These are phyloP conservation scores for Buathra laborator DNA, from an alignment of 2,888 invertebrate species.

Conservation along the genomic window DNA sequence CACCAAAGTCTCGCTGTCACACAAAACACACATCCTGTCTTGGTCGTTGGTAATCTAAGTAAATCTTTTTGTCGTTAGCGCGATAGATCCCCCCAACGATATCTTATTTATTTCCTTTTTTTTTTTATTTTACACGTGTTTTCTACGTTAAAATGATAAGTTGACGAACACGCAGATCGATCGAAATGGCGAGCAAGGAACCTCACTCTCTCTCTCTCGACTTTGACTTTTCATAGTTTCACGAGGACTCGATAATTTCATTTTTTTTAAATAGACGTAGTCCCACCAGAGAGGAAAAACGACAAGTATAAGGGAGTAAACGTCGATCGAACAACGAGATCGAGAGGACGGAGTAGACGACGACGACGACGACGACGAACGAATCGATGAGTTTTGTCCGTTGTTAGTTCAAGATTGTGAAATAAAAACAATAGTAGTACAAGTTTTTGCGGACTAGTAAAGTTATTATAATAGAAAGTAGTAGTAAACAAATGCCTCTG, in stretches of 20 bases:
- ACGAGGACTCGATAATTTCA: background rate
- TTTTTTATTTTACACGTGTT: background rate
- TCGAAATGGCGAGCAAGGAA: background rate
- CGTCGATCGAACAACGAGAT: slow-evolving; percentile 20
- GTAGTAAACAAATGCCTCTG: slow-evolving; percentile 2
- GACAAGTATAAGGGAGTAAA: background rate
- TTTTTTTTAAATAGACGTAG: background rate
- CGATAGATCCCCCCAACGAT: slow-evolving; percentile 3
- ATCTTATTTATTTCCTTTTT: background rate
- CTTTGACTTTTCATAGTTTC: background rate
- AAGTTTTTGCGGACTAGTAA: background rate
- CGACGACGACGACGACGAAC: background rate
- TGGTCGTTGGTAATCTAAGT: slow-evolving; percentile 9
- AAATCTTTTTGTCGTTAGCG: background rate
- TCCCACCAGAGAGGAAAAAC: background rate
- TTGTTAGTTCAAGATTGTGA: background rate
- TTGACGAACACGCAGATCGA: slow-evolving; percentile 8
- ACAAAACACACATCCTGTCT: background rate
- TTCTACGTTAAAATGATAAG: slow-evolving; percentile 1
- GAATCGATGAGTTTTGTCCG: slow-evolving; percentile 6
- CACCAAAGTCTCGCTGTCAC: background rate
- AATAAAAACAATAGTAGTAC: background rate
- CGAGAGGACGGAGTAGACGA: background rate
- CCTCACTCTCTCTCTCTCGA: background rate
- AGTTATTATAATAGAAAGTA: background rate